Conservation (phyloP, 2,113 vertebrate species). For the Orientallactaga bullata region DNA sequence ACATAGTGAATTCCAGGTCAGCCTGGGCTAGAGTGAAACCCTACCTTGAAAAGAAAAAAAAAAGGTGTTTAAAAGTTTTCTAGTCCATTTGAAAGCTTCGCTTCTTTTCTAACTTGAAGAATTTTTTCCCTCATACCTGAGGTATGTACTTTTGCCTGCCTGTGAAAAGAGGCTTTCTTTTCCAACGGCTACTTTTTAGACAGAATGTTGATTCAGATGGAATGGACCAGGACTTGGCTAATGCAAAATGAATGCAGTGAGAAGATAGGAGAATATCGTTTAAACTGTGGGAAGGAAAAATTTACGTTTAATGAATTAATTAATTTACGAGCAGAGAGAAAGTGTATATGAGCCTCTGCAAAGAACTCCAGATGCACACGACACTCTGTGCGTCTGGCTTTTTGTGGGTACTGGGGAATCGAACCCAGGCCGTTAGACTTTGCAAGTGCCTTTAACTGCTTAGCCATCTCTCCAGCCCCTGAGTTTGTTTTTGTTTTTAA, state of each 20-base stretch:
- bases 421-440: no score
- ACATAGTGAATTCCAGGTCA: no score
- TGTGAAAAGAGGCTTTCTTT: slow-evolving; percentile 79
- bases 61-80: background rate
- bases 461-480: no score
- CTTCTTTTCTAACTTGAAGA: slow-evolving; percentile 42
- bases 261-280: slow-evolving; percentile 52
- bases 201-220: slow-evolving; percentile 78
- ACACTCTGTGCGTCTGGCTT: no score
- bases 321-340: background rate
- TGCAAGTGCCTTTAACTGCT: no score
- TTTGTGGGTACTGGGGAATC: no score
- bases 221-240: background rate
- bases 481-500: no score
- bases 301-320: background rate
- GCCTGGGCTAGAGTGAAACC: no score
- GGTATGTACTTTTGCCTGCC: background rate
- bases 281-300: background rate
- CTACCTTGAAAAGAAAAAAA: no score
- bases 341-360: no score
- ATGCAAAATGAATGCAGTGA: background rate
- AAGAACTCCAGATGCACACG: no score
- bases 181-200: slow-evolving; percentile 34
- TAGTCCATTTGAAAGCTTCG: background rate
- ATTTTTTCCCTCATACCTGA: slow-evolving; percentile 42